A percentile compares a stretch with the other conserved stretches of the same genome.
These are phyloP conservation scores for Uromys caudimaculatus DNA, from an alignment of 2,797 vertebrate species.

Conservation along the genomic window DNA sequence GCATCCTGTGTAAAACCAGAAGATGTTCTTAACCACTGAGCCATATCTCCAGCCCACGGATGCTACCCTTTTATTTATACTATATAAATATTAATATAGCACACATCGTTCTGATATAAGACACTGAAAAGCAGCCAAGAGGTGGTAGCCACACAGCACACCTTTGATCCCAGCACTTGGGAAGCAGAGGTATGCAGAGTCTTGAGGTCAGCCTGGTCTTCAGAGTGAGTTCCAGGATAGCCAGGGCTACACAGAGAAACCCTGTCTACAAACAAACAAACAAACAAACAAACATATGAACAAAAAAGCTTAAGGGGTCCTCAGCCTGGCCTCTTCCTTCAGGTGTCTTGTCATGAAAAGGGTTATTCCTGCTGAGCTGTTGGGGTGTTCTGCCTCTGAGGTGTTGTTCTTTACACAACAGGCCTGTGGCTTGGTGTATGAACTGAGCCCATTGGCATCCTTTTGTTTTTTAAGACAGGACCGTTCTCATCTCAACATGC, in stretches of 20 bases:
- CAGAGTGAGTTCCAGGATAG: not conserved
- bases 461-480: not conserved
- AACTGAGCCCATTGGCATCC: not conserved
- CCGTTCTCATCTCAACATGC: not conserved
- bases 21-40: not conserved
- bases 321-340: not conserved
- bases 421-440: not conserved
- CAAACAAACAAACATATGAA: not conserved
- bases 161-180: not conserved
- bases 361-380: not conserved
- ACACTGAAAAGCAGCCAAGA: not conserved
- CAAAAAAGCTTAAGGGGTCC: not conserved
- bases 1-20: not conserved
- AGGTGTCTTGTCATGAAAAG: not conserved
- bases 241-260: not conserved
- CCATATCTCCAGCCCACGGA: not conserved
- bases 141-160: accelerated
- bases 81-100: not conserved
- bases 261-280: not conserved
- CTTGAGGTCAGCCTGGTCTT: not conserved
- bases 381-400: not conserved
- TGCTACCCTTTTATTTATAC: conserved; percentile 7
- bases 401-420: not conserved
- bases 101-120: not conserved
- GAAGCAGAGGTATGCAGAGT: not conserved